phyloP scores from a whole-genome alignment of 2,113 vertebrate genomes.

The Acinonyx jubatus region DNA sequence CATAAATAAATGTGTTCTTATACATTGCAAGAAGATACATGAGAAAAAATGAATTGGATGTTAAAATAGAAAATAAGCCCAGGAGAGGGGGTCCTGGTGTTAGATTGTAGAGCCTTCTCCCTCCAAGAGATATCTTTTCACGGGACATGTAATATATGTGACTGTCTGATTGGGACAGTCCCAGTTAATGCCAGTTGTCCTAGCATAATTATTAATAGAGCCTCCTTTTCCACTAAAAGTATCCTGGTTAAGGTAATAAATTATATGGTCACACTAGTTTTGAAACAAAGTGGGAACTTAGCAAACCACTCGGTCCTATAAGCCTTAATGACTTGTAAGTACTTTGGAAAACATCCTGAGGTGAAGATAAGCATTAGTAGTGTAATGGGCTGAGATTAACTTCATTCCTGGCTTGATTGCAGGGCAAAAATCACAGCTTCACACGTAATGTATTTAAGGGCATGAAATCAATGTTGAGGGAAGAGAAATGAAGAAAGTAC shows the following conservation, averaged over 20 bases:
- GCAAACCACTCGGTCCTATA: slow-evolving; percentile 64
- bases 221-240: neutral
- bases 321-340: slow-evolving; percentile 72
- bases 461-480: slow-evolving; percentile 50
- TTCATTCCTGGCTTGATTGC: slow-evolving; percentile 63
- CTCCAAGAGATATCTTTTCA: neutral
- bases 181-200: neutral
- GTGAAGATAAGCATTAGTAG: slow-evolving; percentile 78
- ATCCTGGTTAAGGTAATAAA: slow-evolving; percentile 53
- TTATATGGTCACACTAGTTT: slow-evolving; percentile 47
- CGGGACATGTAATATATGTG: neutral
- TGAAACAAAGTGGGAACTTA: slow-evolving; percentile 70
- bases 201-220: slow-evolving; percentile 34
- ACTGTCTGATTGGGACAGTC: neutral
- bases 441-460: slow-evolving; percentile 65
- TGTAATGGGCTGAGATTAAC: slow-evolving; percentile 80
- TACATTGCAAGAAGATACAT: neutral
- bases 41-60: neutral
- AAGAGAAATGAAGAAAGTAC: slow-evolving; percentile 45
- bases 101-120: neutral
- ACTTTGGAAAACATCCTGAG: slow-evolving; percentile 79
- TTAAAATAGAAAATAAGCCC: neutral
- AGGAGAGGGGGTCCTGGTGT: neutral
- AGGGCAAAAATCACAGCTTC: slow-evolving; percentile 42
- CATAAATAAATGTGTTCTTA: neutral